Base-by-base conservation (phyloP, 2,888 invertebrate genomes). In the Brachynemurus nebulosus region DNA sequence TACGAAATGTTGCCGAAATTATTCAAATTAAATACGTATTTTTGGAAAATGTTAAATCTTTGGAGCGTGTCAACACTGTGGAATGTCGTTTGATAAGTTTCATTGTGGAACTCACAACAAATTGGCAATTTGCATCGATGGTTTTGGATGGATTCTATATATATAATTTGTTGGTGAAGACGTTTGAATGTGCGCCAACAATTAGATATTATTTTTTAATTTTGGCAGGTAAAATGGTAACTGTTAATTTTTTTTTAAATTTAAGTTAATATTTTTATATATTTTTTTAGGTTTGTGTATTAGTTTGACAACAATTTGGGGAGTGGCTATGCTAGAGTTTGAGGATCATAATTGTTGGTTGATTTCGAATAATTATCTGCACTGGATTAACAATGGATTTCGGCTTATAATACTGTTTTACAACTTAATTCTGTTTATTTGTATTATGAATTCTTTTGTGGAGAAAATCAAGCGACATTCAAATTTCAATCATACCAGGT, bases 101-200 rank as follows among this genome's bases (percentile, higher is more conserved):
- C 37, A 60, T 71, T 1, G 75, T 75, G 49, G 68, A 70, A 35
- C 54, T 69, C 1, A 66, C 73, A 0, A 69, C 68, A 4, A 76
- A 76, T 53, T 64, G 66, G 0, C 78, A 80, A 36, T 83, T 79
- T 54, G 70, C 76, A 3, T 78, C 77, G 57, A 82, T 82, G 81
- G 61, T 81, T 37, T 63, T 76, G 1, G 78, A 79, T 55, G 79
- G 76, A 1, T 61, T 75, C 27, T 78, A 74, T 55, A 57, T 83
- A 3, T 80, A 82, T 54, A 70, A 78, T 38, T 65, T 76, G 14
- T 74, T 83, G 21, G 80, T 76, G 0, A 70, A 76, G 16, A 71
- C 78, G 0, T 80, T 82, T 54, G 69, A 68, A 35, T 63, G 65
- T 35, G 72, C 77, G 45, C 61, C 74, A 8, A 69, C 68, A 12